Conservation (phyloP, 2,113 vertebrate genomes). For the Perca fluviatilis region DNA sequence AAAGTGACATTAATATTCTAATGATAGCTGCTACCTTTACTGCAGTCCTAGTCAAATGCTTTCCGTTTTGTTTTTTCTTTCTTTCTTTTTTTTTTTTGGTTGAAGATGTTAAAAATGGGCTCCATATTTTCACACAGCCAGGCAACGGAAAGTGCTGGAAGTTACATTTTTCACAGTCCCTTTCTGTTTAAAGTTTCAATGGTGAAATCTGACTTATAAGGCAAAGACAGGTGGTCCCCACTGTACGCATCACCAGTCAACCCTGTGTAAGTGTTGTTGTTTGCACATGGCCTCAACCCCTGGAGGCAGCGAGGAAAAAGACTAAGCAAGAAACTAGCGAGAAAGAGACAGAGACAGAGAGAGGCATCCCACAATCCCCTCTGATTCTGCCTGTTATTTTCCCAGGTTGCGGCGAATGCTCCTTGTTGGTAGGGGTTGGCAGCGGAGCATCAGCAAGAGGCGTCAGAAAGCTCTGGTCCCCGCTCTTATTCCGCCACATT, state of each 20-base stretch:
- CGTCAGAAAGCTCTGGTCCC: constrained; percentile 75
- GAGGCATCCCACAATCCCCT: constrained; percentile 72
- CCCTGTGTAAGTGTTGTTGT: constrained; percentile 67
- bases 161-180: constrained; percentile 23
- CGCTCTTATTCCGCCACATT: constrained; percentile 85
- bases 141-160: constrained; percentile 33
- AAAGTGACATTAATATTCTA: constrained; percentile 6
- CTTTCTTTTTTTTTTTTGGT: not conserved
- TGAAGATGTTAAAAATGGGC: not conserved
- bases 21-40: not conserved
- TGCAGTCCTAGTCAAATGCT: not conserved
- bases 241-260: constrained; percentile 49
- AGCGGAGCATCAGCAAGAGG: constrained; percentile 66
- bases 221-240: constrained; percentile 56
- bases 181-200: constrained; percentile 55
- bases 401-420: constrained; percentile 52
- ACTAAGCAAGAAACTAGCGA: constrained; percentile 21
- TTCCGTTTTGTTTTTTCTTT: constrained; percentile 2
- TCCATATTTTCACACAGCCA: constrained; percentile 10
- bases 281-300: constrained; percentile 66
- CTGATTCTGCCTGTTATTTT: constrained; percentile 71
- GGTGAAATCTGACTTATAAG: constrained; percentile 70
- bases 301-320: constrained; percentile 42
- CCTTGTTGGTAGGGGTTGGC: constrained; percentile 70
- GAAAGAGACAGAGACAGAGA: constrained; percentile 55